phyloP scores from a whole-genome alignment of 1,140 invertebrate genomes.

The Scaptomyza graminum region DNA sequence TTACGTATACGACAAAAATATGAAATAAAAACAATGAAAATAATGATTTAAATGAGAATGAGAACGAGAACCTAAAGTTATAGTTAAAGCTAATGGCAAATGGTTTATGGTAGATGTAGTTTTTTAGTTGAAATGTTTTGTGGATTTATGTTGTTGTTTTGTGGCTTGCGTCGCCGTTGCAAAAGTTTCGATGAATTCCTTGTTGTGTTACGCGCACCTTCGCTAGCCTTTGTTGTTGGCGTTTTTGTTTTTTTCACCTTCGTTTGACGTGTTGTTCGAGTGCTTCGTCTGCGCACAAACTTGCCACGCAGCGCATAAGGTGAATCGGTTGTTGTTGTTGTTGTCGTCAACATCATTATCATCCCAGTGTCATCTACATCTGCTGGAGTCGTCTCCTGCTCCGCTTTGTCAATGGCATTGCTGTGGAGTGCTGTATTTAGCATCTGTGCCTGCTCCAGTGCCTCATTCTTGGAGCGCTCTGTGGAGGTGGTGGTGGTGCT shows the following conservation, averaged over 20 bases:
- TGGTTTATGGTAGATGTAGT: conserved; percentile 4
- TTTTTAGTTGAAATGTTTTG: background rate
- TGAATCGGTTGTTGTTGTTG: conserved; percentile 42
- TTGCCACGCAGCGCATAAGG: conserved; percentile 73
- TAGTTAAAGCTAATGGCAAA: conserved; percentile 13
- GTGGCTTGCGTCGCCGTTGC: conserved; percentile 19
- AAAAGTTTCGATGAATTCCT: conserved; percentile 3
- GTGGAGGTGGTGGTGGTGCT: conserved; percentile 1
- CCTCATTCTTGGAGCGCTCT: conserved; percentile 8
- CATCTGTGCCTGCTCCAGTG: conserved; percentile 41
- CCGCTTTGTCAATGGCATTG: background rate
- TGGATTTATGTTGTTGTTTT: conserved; percentile 3
- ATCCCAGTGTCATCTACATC: background rate
- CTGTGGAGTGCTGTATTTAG: conserved; percentile 49
- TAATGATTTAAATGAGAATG: conserved; percentile 24
- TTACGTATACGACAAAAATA: conserved; percentile 13
- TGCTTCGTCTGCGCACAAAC: conserved; percentile 56
- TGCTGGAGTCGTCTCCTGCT: background rate
- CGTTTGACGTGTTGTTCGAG: conserved; percentile 52
- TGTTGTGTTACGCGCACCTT: conserved; percentile 5
- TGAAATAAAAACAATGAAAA: conserved; percentile 59
- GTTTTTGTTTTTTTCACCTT: conserved; percentile 25
- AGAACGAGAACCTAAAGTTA: conserved; percentile 8
- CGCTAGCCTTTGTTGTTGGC: background rate
- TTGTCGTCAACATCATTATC: conserved; percentile 11